Evolutionary conservation across 2,888 invertebrate genomes (phyloP), one percentile per base, ranked within the genome.

Genomic region (Drosophila diplacantha): DNA sequence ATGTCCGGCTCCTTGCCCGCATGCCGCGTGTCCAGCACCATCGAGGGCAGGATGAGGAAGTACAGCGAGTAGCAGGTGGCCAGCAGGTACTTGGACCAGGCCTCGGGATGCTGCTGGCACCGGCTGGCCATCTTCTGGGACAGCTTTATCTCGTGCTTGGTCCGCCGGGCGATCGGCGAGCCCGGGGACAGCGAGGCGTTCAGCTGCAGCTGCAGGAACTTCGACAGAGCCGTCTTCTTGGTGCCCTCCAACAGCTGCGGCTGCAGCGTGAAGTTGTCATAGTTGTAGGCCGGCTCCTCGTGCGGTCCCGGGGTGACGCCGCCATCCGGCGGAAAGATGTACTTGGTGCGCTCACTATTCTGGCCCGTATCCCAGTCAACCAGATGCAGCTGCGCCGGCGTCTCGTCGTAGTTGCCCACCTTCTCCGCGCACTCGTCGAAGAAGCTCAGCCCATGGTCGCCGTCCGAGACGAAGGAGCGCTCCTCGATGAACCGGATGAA

Each of bases 401-500:
- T 86, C 74, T 92, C 92, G 71, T 90, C 90, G 64, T 88, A 83
- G 12, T 88, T 88, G 61, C 90, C 89, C 37, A 93, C 90, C 86
- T 94, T 93, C 85, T 97, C 97, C 8, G 95, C 94, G 87, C 98
- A 99, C 85, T 99, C 98, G 88, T 99, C 99, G 86, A 99, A 99
- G 89, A 97, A 97, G 14, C 95, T 96, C 59, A 99, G 90, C 46
- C 97, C 96, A 65, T 96, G 96, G 89, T 99, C 98, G 81, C 95
- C 96, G 85, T 98, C 98, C n/a, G 97, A 97, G 0, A 98, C 97
- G 89, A 99, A 99, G 74, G 98, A 98, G 20, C 99, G 92, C 88
- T 99, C 99, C 88, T 99, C 99, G 70, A 99, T 98, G 89, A 99
- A 99, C 52, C 98, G 93, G 73, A 96, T 97, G 89, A 98, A 99